A percentile compares a stretch with the other conserved stretches of the same genome.
phyloP scores from a whole-genome alignment of 2,797 vertebrate species.

The Epinephelus malabaricus region DNA sequence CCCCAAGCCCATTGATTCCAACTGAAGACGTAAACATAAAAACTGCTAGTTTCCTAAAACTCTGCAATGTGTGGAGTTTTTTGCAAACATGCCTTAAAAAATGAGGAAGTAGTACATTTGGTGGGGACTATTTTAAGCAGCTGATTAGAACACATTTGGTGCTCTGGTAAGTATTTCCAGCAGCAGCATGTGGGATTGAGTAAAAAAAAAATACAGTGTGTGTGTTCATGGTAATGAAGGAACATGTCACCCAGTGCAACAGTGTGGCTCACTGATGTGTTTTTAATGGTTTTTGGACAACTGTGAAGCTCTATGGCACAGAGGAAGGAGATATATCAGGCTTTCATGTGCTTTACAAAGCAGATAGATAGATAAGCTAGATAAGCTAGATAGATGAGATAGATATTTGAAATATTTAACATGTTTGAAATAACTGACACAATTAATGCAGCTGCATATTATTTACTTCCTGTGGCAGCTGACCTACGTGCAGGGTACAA shows the following conservation, averaged over 20 bases:
- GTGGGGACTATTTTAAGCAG: slow-evolving; percentile 22
- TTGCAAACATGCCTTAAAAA: background rate
- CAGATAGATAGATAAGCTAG: no score
- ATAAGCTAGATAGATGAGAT: no score
- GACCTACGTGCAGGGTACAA: no score
- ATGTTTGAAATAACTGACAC: no score
- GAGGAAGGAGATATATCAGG: background rate
- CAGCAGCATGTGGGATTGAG: slow-evolving; percentile 1
- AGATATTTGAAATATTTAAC: no score
- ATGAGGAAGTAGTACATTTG: background rate
- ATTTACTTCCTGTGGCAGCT: no score
- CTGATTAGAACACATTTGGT: slow-evolving; percentile 22
- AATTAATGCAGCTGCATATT: no score
- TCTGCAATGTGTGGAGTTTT: background rate
- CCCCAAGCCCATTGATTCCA: background rate
- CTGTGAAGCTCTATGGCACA: background rate
- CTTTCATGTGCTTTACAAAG: background rate
- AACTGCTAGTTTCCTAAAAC: background rate
- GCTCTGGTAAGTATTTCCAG: background rate
- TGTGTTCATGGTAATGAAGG: slow-evolving; percentile 10
- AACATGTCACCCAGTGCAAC: background rate
- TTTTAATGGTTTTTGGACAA: background rate
- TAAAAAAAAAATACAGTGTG: background rate
- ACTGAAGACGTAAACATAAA: background rate
- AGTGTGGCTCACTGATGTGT: background rate